Evolutionary conservation across 2,797 vertebrate genomes (phyloP).

Genomic region (Danio choprae): DNA sequence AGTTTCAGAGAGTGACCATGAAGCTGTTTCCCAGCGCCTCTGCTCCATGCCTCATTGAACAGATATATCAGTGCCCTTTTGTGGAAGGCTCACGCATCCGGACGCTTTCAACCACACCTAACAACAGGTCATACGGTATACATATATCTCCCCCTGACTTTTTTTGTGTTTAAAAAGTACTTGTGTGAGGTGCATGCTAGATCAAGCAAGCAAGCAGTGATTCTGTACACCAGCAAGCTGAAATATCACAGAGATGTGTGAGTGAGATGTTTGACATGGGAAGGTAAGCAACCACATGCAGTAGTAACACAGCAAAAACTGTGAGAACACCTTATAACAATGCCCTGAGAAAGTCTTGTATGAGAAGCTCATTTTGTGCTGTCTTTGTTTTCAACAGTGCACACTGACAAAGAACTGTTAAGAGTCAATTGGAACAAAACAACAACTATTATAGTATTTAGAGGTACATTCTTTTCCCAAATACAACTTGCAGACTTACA

Average conservation of each 20-base stretch:
- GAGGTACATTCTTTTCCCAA: slow-evolving; percentile 21
- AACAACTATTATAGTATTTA: slow-evolving; percentile 3
- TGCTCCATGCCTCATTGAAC: slow-evolving; percentile 69
- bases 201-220: too few species aligned
- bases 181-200: too few species aligned
- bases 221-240: too few species aligned
- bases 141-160: not conserved
- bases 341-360: not conserved
- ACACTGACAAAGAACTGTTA: not conserved
- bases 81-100: slow-evolving; percentile 49
- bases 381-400: not conserved
- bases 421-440: slow-evolving; percentile 24
- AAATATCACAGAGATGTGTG: not conserved
- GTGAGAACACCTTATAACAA: not conserved
- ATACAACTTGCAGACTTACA: not conserved
- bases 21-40: slow-evolving; percentile 71
- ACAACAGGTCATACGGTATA: slow-evolving; percentile 30
- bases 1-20: slow-evolving; percentile 68
- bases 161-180: too few species aligned
- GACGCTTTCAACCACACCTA: slow-evolving; percentile 48
- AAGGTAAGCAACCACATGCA: not conserved
- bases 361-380: not conserved
- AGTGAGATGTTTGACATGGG: not conserved
- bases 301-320: not conserved
- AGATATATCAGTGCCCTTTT: slow-evolving; percentile 61